Base-by-base conservation (phyloP, 2,113 vertebrate genomes). In the Nothobranchius kuhntae region DNA sequence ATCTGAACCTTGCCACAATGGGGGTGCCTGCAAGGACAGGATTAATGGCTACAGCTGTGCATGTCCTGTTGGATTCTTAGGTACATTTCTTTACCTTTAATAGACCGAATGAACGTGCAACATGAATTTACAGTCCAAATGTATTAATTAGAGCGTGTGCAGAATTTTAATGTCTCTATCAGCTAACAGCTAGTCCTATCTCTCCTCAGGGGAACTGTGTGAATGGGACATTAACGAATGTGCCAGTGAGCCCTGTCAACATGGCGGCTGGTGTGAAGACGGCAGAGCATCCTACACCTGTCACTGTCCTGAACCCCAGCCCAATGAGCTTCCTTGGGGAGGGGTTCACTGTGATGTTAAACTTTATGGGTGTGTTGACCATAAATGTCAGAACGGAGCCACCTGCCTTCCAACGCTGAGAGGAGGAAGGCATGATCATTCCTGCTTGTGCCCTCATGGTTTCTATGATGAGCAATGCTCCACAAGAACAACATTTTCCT, bases 401-500 rank as follows among this genome's bases (percentile, higher is more conserved):
- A 87, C 91, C 64, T 99, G 97, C 80, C 82, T 83, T n/a, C 95
- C 97, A 2, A 90, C 84, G 77, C 93, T 95, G 30, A 78, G 87
- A 11, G 58, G 70, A 30, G 91, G 89, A 4, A 79, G 78, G 72
- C 96, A 98, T 0, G 70, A 89, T 48, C 92, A 95, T 51, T 54
- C 75, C 30, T 99, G 97, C 79, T 87, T 80, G 64, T 99, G 97
- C 72, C 93, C 92, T 35, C 93, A 92, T 14, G 97, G 97, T 6
- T 96, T 95, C 81, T 90, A 88, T 1, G 95, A 93, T 56, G 79
- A 93, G 38, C 84, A 80, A 0, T 99, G 97, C 86, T 92, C 91
- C 3, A 95, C 90, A 14, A 91, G 89, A 9, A 99, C 97, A n/a
- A 98, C 97, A 0, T 98, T 98, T 83, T 97, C 96, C 15, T 89